Evolutionary conservation across 2,113 vertebrate species (phyloP).

Genomic region (Mustela lutreola): DNA sequence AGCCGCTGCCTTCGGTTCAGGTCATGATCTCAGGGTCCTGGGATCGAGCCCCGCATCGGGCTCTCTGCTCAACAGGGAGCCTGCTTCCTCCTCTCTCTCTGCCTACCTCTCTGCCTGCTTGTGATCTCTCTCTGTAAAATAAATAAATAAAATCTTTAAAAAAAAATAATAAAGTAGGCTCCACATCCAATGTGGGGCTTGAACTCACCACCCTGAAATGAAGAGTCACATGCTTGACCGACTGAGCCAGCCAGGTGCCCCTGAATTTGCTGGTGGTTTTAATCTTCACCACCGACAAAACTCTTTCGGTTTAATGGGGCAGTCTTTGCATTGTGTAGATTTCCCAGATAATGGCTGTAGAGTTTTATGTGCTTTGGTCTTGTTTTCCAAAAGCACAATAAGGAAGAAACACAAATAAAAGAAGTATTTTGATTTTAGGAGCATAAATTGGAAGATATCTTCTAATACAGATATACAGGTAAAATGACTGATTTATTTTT

Average conservation of each 20-base stretch:
- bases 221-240: background rate
- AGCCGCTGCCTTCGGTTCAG: no score
- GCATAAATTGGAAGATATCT: background rate
- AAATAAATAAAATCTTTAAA: no score
- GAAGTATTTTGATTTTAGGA: conserved; percentile 12
- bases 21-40: no score
- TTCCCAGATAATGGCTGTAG: background rate
- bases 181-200: background rate
- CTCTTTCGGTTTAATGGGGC: background rate
- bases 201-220: background rate
- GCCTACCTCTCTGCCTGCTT: no score
- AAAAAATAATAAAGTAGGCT: background rate
- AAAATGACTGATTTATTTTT: background rate
- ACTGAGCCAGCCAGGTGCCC: background rate
- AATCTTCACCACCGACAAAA: background rate
- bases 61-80: no score
- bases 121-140: no score
- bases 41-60: no score
- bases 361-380: background rate
- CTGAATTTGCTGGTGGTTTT: background rate
- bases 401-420: background rate
- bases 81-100: no score
- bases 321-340: background rate
- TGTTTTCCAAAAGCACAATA: background rate
- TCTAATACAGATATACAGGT: background rate